phyloP scores from a whole-genome alignment of 2,797 vertebrate species.

The Eulemur mongoz region DNA sequence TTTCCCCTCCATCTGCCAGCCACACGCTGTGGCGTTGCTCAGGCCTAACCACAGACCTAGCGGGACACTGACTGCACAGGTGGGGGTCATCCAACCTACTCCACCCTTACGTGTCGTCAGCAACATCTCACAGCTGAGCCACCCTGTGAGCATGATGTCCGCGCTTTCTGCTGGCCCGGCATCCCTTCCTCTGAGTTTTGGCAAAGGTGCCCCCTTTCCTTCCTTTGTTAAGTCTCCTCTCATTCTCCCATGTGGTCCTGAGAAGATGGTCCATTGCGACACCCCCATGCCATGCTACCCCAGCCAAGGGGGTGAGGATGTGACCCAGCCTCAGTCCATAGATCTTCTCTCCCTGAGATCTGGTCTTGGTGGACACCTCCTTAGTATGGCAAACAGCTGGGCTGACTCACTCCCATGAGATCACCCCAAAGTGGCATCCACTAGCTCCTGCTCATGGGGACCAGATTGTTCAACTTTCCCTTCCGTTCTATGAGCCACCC shows the following conservation, averaged over 20 bases:
- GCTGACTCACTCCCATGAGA: neutral
- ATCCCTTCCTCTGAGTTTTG: neutral
- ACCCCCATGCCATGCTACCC: neutral
- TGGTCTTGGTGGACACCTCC: neutral
- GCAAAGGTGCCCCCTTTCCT: neutral
- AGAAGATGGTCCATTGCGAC: neutral
- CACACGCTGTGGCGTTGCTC: neutral
- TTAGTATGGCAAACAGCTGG: neutral
- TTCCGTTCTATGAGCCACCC: neutral
- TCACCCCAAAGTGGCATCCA: neutral
- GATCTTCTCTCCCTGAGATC: neutral
- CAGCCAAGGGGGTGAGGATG: neutral
- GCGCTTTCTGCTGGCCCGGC: neutral
- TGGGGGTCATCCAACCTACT: no score
- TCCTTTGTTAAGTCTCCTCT: neutral
- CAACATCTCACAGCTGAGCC: neutral
- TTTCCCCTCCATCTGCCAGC: neutral
- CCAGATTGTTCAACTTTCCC: neutral
- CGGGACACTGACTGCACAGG: neutral
- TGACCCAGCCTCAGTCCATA: neutral
- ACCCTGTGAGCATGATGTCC: no score
- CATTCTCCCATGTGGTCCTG: neutral
- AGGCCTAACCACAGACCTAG: neutral
- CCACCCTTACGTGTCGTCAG: neutral
- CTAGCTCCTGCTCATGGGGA: neutral